Evolutionary conservation across 2,888 invertebrate species (phyloP).

Genomic region (Pyrochroa serraticornis): DNA sequence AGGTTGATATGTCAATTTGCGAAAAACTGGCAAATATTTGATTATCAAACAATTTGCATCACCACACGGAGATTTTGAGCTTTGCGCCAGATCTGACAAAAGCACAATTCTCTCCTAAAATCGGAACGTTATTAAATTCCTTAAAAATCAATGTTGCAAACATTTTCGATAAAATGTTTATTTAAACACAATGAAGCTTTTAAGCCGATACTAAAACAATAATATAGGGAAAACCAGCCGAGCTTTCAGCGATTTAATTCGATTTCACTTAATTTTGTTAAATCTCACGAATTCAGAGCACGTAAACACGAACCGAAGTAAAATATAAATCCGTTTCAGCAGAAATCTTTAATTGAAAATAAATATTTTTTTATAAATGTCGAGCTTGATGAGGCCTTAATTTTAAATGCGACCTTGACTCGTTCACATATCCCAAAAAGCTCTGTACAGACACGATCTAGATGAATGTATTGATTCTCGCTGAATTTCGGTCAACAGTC

Average conservation of each 20-base stretch:
- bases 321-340: neutral
- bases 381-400: conserved; percentile 30
- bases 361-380: conserved; percentile 16
- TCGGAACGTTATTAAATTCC: conserved; percentile 15
- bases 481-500: conserved; percentile 14
- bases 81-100: too few species aligned
- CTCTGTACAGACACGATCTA: conserved; percentile 18
- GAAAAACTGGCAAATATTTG: neutral
- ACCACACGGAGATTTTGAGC: neutral
- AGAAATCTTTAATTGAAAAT: conserved; percentile 1
- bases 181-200: conserved; percentile 4
- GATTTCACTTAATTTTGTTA: conserved; percentile 15
- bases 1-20: too few species aligned
- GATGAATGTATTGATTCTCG: conserved; percentile 17
- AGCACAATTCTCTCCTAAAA: too few species aligned
- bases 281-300: neutral
- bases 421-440: conserved; percentile 28
- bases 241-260: conserved; percentile 13
- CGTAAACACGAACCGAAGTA: neutral
- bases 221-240: conserved; percentile 4
- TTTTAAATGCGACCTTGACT: conserved; percentile 6
- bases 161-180: conserved; percentile 9
- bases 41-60: neutral
- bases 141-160: conserved; percentile 11
- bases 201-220: neutral